Evolutionary conservation across 2,797 vertebrate genomes (phyloP).

Genomic region (Crypturellus tataupa): DNA sequence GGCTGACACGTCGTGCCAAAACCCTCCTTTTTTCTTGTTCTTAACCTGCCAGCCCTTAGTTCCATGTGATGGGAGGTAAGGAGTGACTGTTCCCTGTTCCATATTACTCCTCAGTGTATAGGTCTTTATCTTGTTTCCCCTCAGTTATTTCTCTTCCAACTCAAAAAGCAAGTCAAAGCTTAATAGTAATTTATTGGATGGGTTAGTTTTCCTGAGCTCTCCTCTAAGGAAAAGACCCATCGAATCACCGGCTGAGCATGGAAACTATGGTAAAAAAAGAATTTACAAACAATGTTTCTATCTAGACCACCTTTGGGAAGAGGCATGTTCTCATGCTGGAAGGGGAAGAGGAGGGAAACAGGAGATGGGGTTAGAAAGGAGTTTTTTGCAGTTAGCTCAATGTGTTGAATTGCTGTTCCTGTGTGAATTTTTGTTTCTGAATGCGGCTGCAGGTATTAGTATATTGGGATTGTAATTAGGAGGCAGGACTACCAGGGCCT

Average conservation of each 20-base stretch:
- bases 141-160: neutral
- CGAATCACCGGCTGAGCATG: neutral
- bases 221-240: neutral
- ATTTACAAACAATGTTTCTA: fast-evolving
- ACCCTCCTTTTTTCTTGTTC: neutral
- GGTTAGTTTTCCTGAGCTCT: neutral
- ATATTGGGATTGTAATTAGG: neutral
- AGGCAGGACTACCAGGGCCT: neutral
- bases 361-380: neutral
- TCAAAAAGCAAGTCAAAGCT: neutral
- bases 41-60: neutral
- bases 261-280: neutral
- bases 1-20: neutral
- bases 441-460: neutral
- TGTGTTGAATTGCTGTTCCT: neutral
- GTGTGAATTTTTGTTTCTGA: neutral
- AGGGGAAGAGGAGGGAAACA: neutral
- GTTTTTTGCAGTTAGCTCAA: neutral
- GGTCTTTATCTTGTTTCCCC: neutral
- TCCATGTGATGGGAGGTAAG: neutral
- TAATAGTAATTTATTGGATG: neutral
- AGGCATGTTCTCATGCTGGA: neutral
- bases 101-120: neutral
- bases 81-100: neutral
- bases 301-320: neutral